Base-by-base conservation (phyloP, 2,888 invertebrate genomes). In the Chrysomela aeneicollis region DNA sequence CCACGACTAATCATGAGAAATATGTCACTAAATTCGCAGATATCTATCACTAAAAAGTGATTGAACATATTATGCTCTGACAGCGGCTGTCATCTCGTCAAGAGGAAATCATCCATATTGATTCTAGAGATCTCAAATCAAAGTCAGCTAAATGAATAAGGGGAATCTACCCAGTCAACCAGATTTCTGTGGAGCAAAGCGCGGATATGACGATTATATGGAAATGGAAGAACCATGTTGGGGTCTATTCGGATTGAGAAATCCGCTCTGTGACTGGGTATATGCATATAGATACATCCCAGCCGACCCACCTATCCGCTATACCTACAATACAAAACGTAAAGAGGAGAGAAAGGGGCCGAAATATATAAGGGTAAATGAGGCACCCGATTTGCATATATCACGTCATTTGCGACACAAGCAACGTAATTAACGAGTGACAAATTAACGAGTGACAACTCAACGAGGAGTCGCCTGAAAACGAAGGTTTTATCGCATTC, bases 381-480 rank as follows among this genome's bases (percentile, higher is more conserved):
- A 60, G 59, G 49, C 52, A 47, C 59, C 63, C 61, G 61, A 72
- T 72, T 72, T 72, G 70, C 72, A 72, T 73, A 71, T 61, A 68
- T 73, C 69, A 68, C 68, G 63, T 64, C 69, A 66, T 69, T 68
- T 67, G 64, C 66, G 71, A 72, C 64, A 71, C 68, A 69, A 68
- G 70, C 57, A 64, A 70, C 67, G 68, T 66, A 69, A 69, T 70
- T 68, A 70, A 71, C 66, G 53, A 65, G 66, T 70, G 70, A 69
- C 67, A 70, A 67, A 52, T 71, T 71, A 69, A 42, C 15, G 35
- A 35, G 65, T 70, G 70, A 68, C 67, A 68, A 66, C 58, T 71
- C 69, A 66, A 69, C 63, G n/a, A n/a, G n/a, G 63, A 68, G 59
- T 58, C 55, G 59, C 59, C 64, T n/a, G 15, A 10, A 15, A 10